phyloP scores from a whole-genome alignment of 2,797 vertebrate species.

The Gambusia yucatana region DNA sequence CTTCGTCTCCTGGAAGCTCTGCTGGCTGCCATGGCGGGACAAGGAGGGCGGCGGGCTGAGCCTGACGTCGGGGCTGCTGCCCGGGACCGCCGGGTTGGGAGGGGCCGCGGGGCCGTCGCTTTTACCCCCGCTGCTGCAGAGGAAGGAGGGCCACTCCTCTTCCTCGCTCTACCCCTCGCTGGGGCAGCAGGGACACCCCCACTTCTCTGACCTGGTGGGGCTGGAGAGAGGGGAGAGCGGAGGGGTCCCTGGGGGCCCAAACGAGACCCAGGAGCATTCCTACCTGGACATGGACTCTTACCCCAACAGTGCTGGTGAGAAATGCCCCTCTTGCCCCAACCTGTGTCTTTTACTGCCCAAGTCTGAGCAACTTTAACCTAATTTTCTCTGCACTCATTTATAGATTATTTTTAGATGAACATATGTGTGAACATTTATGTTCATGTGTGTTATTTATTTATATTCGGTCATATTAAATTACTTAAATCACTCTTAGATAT shows the following conservation, averaged over 20 bases:
- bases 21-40: constrained; percentile 95
- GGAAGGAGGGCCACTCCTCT: constrained; percentile 86
- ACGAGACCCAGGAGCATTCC: constrained; percentile 89
- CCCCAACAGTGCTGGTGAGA: constrained; percentile 85
- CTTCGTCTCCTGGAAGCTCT: constrained; percentile 96
- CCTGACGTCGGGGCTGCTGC: constrained; percentile 84
- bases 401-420: too few relatives aligned
- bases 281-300: constrained; percentile 95
- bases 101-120: constrained; percentile 76
- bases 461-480: too few relatives aligned
- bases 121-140: constrained; percentile 83
- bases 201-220: constrained; percentile 88
- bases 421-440: too few relatives aligned
- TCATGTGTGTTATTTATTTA: too few relatives aligned
- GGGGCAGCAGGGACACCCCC: constrained; percentile 85
- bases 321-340: not conserved
- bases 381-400: not conserved
- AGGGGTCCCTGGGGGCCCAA: constrained; percentile 79
- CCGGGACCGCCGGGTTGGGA: constrained; percentile 80
- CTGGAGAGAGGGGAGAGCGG: constrained; percentile 82
- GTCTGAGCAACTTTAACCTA: too few relatives aligned
- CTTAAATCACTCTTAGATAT: too few relatives aligned
- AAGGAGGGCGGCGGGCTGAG: constrained; percentile 88
- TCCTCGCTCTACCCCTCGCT: constrained; percentile 84
- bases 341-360: not conserved